Conservation (phyloP, 2,797 vertebrate species). For the Gorsachius magnificus region DNA sequence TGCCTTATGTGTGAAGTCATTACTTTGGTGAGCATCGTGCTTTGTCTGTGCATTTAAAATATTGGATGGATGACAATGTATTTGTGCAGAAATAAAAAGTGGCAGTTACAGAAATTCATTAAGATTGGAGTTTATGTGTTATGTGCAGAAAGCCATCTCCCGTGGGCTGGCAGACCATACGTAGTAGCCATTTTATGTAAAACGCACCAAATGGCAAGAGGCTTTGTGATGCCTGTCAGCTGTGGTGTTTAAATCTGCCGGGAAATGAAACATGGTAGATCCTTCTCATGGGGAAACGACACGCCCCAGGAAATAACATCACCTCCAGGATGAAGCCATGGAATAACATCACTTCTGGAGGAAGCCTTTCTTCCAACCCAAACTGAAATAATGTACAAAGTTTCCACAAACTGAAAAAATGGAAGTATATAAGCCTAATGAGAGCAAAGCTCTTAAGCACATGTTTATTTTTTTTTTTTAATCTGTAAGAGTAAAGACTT, state of each 20-base stretch:
- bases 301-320: background rate
- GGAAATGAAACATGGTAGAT: background rate
- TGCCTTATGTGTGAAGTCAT: background rate
- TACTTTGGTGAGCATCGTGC: background rate
- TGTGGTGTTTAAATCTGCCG: background rate
- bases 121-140: background rate
- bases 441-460: background rate
- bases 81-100: conserved; percentile 59
- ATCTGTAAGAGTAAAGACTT: background rate
- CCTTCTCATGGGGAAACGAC: background rate
- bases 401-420: background rate
- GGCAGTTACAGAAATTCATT: background rate
- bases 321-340: background rate
- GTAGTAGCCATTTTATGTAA: background rate
- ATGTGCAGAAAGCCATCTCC: background rate
- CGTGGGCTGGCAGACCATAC: background rate
- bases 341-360: background rate
- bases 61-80: background rate
- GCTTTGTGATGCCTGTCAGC: background rate
- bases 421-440: background rate
- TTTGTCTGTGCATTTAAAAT: background rate
- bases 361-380: background rate
- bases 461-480: background rate
- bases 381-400: background rate
- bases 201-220: background rate